phyloP scores from a whole-genome alignment of 2,888 invertebrate species.

The Orchestes rusci region DNA sequence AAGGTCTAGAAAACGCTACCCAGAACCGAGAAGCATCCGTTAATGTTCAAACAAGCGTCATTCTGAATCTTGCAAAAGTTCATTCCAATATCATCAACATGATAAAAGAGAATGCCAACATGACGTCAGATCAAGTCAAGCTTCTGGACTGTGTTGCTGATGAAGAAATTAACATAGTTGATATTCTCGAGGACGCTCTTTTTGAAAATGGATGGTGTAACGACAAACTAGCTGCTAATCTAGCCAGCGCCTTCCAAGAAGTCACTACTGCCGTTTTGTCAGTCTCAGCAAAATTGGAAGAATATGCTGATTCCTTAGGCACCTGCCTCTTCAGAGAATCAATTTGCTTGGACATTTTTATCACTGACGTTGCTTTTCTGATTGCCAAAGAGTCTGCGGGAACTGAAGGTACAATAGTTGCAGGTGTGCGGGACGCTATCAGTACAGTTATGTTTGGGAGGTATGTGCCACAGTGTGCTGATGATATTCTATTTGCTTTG shows the following conservation, averaged over 20 bases:
- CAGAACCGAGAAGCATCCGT: slow-evolving; percentile 8
- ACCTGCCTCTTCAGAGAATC: neutral
- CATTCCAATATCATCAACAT: neutral
- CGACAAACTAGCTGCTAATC: slow-evolving; percentile 8
- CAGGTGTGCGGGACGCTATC: neutral
- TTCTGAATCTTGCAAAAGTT: neutral
- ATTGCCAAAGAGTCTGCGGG: neutral
- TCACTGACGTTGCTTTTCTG: neutral
- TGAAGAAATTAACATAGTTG: neutral
- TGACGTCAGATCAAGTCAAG: neutral
- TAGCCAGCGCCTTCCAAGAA: slow-evolving; percentile 4
- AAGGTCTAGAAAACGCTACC: slow-evolving; percentile 1
- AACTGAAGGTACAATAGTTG: neutral
- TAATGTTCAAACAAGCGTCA: slow-evolving; percentile 1
- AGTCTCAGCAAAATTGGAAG: neutral
- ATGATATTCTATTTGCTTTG: neutral
- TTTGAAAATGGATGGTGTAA: slow-evolving; percentile 11
- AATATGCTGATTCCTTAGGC: neutral
- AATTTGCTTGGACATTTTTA: slow-evolving; percentile 1
- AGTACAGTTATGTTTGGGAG: slow-evolving; percentile 1
- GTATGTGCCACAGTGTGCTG: slow-evolving; percentile 1
- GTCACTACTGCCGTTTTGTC: neutral
- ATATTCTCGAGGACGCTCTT: neutral
- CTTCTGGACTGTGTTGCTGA: slow-evolving; percentile 1
- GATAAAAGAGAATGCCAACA: neutral